Base-by-base conservation (phyloP, 2,113 vertebrate genomes). In the Ibidorhyncha struthersii region DNA sequence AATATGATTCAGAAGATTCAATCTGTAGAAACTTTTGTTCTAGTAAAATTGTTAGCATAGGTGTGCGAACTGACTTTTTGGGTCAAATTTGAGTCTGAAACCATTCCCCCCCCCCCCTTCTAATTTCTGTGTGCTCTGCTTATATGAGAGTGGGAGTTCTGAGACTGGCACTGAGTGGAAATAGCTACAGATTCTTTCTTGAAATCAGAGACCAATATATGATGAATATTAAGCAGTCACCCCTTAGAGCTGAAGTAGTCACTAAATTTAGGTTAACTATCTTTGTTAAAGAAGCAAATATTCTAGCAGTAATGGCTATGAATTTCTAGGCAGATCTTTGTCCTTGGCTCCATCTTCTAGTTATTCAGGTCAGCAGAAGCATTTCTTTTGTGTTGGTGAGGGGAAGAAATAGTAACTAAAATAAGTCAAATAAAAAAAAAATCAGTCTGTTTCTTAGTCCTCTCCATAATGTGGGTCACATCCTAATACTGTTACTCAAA, bases 221-320 rank as follows among this genome's bases (percentile, higher is more conserved):
- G 70, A 52, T 36, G 58, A 61, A 12, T 20, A 32, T 67, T n/a
- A 82, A 76, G n/a, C 32, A 63, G 1, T 59, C 18, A 16, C 30
- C 26, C 15, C 40, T 49, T 12, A 9, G 14, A 81, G 14, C 40
- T 86, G 83, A 25, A 53, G 22, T 20, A n/a, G 6, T 49, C 40
- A 8, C 34, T 29, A 14, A 62, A 45, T 72, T 62, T 20, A 58
- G 45, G 38, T 20, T 19, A 65, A 8, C 4, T 4, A 4, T 25
- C 16, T 72, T 38, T 49, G 26, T 8, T 40, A 29, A 49, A 65
- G 53, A 18, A 58, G 26, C 7, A 49, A 50, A 29, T 52, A 8
- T 8, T 65, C 9, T 53, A 61, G 34, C 40, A 59, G 0, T 14
- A 43, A 4, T 4, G 1, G 30, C 0, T 14, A 9, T 8, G 36